Percentiles rank a stretch among this genome's conserved stretches.
Conservation (phyloP, 2,113 vertebrate genomes). For the Guaruba guarouba region DNA sequence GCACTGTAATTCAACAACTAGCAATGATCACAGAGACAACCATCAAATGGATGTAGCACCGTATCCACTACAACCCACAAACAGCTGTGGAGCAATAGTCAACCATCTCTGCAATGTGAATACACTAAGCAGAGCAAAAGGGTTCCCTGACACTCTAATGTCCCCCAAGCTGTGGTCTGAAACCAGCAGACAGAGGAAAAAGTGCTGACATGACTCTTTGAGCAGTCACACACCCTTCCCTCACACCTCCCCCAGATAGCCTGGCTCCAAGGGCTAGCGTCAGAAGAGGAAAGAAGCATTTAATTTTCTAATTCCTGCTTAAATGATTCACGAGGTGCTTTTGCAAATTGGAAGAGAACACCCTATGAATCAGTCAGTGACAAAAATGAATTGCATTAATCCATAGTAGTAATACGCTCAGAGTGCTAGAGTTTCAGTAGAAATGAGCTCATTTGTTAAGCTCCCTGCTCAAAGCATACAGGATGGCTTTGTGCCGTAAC, state of each 20-base stretch:
- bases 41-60: background rate
- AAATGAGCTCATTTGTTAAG: constrained; percentile 57
- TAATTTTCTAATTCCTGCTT: constrained; percentile 45
- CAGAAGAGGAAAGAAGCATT: constrained; percentile 32
- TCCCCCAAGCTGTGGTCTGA: background rate
- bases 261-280: constrained; percentile 25
- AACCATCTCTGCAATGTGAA: fast-evolving
- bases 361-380: constrained; percentile 65
- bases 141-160: background rate
- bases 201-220: background rate
- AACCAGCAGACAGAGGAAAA: background rate
- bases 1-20: background rate
- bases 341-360: constrained; percentile 54
- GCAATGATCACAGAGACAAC: background rate
- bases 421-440: constrained; percentile 38
- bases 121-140: background rate
- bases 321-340: constrained; percentile 49
- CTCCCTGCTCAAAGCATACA: background rate
- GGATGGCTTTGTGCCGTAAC: constrained; percentile 5
- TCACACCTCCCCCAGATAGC: constrained; percentile 49
- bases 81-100: background rate
- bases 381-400: constrained; percentile 30
- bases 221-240: constrained; percentile 1
- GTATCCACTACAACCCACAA: background rate
- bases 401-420: constrained; percentile 6